These are phyloP conservation scores for Ochropleura leucogaster DNA, from an alignment of 2,888 invertebrate species.

Conservation along the genomic window DNA sequence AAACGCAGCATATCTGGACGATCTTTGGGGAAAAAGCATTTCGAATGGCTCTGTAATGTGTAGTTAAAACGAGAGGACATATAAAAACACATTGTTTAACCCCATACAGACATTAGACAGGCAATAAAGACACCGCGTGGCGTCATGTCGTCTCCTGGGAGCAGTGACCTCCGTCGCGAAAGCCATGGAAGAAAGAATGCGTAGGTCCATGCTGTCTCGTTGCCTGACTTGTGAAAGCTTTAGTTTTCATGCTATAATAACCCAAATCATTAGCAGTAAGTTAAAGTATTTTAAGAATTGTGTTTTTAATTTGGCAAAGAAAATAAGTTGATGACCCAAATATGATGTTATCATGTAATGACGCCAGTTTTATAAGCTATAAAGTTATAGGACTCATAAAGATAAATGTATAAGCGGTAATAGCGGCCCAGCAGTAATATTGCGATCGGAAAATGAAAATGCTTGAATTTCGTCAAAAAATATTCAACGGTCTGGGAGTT, in stretches of 20 bases:
- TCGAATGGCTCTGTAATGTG: slow-evolving; percentile 34
- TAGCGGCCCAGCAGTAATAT: slow-evolving; percentile 6
- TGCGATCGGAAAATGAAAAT: slow-evolving; percentile 12
- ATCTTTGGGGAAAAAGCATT: slow-evolving; percentile 38
- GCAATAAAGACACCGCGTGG: slow-evolving; percentile 70
- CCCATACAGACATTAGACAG: slow-evolving; percentile 65
- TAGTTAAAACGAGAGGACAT: slow-evolving; percentile 43
- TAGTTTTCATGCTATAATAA: slow-evolving; percentile 25
- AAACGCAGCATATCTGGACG: slow-evolving; percentile 35
- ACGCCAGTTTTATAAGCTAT: slow-evolving; percentile 20
- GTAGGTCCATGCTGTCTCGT: slow-evolving; percentile 49
- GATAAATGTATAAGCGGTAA: slow-evolving; percentile 26
- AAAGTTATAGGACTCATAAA: slow-evolving; percentile 38
- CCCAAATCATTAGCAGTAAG: neutral
- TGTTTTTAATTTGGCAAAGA: slow-evolving; percentile 27
- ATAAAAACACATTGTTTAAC: slow-evolving; percentile 62
- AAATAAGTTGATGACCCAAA: slow-evolving; percentile 38
- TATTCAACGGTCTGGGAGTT: neutral
- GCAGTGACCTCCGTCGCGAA: slow-evolving; percentile 80
- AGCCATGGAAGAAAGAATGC: slow-evolving; percentile 69
- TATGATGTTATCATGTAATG: slow-evolving; percentile 43
- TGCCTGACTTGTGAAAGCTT: slow-evolving; percentile 26
- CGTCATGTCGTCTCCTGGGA: slow-evolving; percentile 79
- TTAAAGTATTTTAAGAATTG: slow-evolving; percentile 20
- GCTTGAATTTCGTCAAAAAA: neutral